A percentile compares a stretch with the other conserved stretches of the same genome.
Conservation (phyloP, 2,797 vertebrate species). For the Gallirallus australis region DNA sequence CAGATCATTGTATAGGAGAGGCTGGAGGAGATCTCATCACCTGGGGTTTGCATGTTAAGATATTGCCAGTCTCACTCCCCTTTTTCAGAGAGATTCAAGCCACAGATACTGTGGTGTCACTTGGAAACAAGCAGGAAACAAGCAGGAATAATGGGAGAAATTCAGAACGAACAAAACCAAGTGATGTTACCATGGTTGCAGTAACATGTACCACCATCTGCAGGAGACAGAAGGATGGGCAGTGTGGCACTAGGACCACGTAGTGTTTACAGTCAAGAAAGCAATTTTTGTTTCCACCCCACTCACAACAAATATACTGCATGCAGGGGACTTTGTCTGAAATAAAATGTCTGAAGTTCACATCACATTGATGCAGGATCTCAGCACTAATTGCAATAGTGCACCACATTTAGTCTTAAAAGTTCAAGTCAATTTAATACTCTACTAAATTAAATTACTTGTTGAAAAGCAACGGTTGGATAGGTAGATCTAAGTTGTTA, state of each 20-base stretch:
- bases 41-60: neutral
- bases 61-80: neutral
- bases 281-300: neutral
- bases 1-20: neutral
- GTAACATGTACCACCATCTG: neutral
- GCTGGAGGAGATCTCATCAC: neutral
- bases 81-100: neutral
- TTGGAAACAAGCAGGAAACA: neutral
- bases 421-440: neutral
- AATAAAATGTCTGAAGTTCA: neutral
- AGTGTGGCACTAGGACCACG: neutral
- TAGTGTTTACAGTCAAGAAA: neutral
- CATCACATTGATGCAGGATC: neutral
- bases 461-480: neutral
- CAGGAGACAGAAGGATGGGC: neutral
- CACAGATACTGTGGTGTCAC: neutral
- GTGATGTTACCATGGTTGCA: neutral
- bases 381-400: neutral
- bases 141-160: neutral
- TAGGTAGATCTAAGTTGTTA: neutral
- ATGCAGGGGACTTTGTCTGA: neutral
- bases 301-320: neutral
- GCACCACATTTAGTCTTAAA: neutral
- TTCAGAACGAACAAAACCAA: neutral
- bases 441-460: neutral